phyloP scores from a whole-genome alignment of 2,113 vertebrate genomes.

The Phalacrocorax aristotelis region DNA sequence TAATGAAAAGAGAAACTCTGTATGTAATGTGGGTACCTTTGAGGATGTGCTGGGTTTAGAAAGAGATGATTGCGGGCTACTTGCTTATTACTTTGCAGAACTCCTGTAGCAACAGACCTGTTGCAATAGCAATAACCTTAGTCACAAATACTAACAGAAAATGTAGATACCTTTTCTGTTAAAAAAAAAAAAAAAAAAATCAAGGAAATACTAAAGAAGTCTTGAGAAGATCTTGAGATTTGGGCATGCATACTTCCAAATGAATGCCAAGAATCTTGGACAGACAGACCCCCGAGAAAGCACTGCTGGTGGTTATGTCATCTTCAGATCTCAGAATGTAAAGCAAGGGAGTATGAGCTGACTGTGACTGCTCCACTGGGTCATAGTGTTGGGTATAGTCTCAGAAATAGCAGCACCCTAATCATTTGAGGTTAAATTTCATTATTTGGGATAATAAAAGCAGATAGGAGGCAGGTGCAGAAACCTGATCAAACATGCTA shows the following conservation, averaged over 20 bases:
- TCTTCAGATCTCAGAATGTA: background rate
- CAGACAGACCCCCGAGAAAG: background rate
- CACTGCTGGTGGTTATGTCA: background rate
- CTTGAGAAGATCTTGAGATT: background rate
- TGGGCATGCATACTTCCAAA: background rate
- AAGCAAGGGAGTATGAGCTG: background rate
- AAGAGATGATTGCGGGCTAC: background rate
- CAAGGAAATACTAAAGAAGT: background rate
- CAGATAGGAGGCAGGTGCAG: background rate
- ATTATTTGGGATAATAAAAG: background rate
- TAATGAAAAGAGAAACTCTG: background rate
- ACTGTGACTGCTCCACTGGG: background rate
- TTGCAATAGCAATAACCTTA: background rate
- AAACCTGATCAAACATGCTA: background rate
- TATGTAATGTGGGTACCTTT: background rate
- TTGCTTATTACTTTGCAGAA: background rate
- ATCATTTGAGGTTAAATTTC: background rate
- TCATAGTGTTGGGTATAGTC: background rate
- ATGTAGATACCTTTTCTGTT: background rate
- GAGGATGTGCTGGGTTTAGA: background rate
- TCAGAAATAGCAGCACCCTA: background rate
- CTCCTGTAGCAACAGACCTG: background rate
- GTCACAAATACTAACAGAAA: background rate
- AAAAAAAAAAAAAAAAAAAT: background rate
- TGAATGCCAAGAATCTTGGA: background rate